phyloP scores from a whole-genome alignment of 2,888 invertebrate genomes.

The Rhodophaea formosa region DNA sequence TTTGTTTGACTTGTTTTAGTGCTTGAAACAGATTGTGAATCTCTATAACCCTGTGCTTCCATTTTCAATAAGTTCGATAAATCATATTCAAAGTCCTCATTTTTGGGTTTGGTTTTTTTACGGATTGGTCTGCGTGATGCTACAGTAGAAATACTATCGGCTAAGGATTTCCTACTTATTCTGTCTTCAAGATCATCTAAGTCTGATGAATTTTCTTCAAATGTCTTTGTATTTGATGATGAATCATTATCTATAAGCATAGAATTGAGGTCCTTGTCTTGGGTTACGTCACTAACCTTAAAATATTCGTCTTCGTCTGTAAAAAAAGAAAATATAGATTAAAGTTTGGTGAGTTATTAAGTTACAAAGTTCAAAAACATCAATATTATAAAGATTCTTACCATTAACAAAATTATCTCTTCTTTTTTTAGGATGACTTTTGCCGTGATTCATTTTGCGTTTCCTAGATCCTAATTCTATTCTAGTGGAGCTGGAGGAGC shows the following conservation, averaged over 20 bases:
- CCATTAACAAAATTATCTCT: slow-evolving; percentile 47
- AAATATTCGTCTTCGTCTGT: slow-evolving; percentile 49
- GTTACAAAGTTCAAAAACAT: neutral
- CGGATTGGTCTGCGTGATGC: slow-evolving; percentile 82
- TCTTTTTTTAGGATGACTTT: slow-evolving; percentile 48
- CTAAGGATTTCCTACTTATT: slow-evolving; percentile 40
- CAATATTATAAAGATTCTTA: slow-evolving; percentile 28
- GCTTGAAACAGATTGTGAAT: slow-evolving; percentile 47
- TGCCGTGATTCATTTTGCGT: slow-evolving; percentile 53
- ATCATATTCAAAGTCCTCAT: slow-evolving; percentile 88
- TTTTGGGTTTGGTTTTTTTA: slow-evolving; percentile 83
- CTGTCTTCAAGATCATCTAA: slow-evolving; percentile 66
- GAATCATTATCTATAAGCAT: slow-evolving; percentile 44
- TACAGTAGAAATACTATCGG: slow-evolving; percentile 40
- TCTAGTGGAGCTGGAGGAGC: slow-evolving; percentile 61
- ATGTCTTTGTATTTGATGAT: slow-evolving; percentile 50
- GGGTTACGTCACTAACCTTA: slow-evolving; percentile 36
- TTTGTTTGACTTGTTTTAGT: slow-evolving; percentile 52
- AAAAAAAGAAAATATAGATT: slow-evolving; percentile 31
- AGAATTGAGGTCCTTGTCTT: slow-evolving; percentile 37
- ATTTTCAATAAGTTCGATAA: slow-evolving; percentile 80
- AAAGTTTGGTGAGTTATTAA: neutral
- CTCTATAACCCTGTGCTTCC: slow-evolving; percentile 74
- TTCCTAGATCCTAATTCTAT: slow-evolving; percentile 56
- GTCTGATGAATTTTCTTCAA: slow-evolving; percentile 76